These are phyloP conservation scores for Cerceris rybyensis DNA, from an alignment of 2,888 invertebrate genomes.

Conservation along the genomic window DNA sequence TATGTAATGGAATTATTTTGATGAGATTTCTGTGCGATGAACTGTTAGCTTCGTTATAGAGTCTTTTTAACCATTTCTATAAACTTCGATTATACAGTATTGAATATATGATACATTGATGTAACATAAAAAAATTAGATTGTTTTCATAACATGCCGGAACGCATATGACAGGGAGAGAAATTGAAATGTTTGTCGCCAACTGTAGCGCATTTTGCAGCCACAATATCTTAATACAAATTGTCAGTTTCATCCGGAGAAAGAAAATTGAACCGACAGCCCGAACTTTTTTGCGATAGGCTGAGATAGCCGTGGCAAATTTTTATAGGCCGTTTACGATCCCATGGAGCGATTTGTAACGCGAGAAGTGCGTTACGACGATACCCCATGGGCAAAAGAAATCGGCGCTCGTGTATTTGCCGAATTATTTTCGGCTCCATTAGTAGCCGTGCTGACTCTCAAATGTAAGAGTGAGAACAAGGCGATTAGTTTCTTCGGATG, in stretches of 20 bases:
- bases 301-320: constrained; percentile 70
- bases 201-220: too few species aligned
- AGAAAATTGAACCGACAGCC: constrained; percentile 38
- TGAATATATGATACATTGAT: too few species aligned
- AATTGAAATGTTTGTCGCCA: too few species aligned
- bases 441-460: constrained; percentile 17
- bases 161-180: too few species aligned
- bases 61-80: too few species aligned
- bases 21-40: too few species aligned
- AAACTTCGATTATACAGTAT: too few species aligned
- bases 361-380: constrained; percentile 56
- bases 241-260: background rate
- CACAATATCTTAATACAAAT: too few species aligned
- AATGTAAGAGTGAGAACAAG: constrained; percentile 30
- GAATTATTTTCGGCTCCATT: constrained; percentile 51
- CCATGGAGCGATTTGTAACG: constrained; percentile 70
- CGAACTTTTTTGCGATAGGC: constrained; percentile 62
- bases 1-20: too few species aligned
- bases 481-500: constrained; percentile 37
- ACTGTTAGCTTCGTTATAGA: too few species aligned
- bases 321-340: constrained; percentile 75
- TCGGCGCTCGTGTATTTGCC: constrained; percentile 36
- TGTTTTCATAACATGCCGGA: too few species aligned
- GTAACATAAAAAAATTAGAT: too few species aligned
- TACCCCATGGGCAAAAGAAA: constrained; percentile 39